Conservation (phyloP, 1,140 invertebrate genomes). For the Drosophila takahashii region DNA sequence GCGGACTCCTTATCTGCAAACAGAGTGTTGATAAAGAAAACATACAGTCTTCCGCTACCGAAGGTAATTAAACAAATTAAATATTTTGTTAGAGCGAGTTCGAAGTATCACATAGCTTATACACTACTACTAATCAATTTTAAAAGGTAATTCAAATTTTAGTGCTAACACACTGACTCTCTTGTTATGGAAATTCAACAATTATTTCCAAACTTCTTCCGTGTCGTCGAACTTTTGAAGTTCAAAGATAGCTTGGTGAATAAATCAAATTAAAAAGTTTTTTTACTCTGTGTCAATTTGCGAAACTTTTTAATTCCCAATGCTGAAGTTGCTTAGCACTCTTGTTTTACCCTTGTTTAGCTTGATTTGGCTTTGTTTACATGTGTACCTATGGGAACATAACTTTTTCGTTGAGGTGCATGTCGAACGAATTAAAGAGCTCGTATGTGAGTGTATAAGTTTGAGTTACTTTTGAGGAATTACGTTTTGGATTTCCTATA, state of each 20-base stretch:
- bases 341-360: constrained; percentile 13
- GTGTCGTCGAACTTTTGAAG: neutral
- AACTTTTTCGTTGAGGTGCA: constrained; percentile 16
- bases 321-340: constrained; percentile 9
- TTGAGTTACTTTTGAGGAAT: neutral
- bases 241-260: constrained; percentile 5
- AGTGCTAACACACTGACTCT: neutral
- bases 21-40: constrained; percentile 51
- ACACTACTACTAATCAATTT: neutral
- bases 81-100: too few relatives aligned
- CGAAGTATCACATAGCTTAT: neutral
- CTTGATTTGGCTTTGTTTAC: constrained; percentile 20
- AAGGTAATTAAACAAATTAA: constrained; percentile 32
- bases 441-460: neutral
- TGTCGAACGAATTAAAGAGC: constrained; percentile 3
- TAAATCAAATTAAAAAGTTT: constrained; percentile 41
- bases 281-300: constrained; percentile 10
- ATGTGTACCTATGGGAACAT: constrained; percentile 6
- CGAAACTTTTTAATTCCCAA: constrained; percentile 31
- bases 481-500: neutral
- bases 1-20: constrained; percentile 32
- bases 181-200: neutral
- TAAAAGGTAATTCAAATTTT: neutral
- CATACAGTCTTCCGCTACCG: constrained; percentile 49
- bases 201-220: neutral